Evolutionary conservation across 2,797 vertebrate genomes (phyloP), one percentile per base, ranked within the genome.

Genomic region (Coendou prehensilis): DNA sequence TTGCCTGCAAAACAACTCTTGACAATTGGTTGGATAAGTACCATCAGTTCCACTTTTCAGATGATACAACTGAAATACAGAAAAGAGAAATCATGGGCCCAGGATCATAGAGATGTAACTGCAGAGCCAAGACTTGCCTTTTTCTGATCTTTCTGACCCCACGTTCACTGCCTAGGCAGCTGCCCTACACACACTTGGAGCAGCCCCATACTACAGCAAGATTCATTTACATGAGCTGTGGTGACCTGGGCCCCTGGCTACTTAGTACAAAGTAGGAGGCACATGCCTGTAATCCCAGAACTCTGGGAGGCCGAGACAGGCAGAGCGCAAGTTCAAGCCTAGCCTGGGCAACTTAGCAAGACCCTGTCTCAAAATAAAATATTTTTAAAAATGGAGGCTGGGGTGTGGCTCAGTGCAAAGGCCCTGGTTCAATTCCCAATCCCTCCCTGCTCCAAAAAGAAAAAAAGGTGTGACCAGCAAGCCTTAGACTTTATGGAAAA

Each of bases 21-120:
- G 45, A 73, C 14, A 80, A 57, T 30, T 71, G 30, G 41, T 37
- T 78, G 11, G 14, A 64, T 52, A 71, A 18, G 26, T 86, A 2
- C 13, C 23, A 63, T 50, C 28, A 79, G 15, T 56, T 86, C n/a
- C 47, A 61, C 59, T 69, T 80, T 59, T 20, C 22, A 57, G 45
- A 4, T 56, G 57, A 56, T 14, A 92, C 63, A 61, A 26, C 37
- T 73, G 71, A 84, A 93, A 89, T 85, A 92, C 92, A 85, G n/a
- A 63, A 76, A 76, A 33, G 10, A 50, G 41, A 61, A 61, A 30
- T 20, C 56, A 84, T 5, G 15, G 18, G 28, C 63, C 83, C 54
- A n/a, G 85, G 54, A 89, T n/a, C 89, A 93, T 0, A n/a, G 17
- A 85, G 30, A 59, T 5, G 50, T 57, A 14, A 78, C 0, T 7